Base-by-base conservation (phyloP, 1,140 invertebrate species). In the Drosophila pachea region DNA sequence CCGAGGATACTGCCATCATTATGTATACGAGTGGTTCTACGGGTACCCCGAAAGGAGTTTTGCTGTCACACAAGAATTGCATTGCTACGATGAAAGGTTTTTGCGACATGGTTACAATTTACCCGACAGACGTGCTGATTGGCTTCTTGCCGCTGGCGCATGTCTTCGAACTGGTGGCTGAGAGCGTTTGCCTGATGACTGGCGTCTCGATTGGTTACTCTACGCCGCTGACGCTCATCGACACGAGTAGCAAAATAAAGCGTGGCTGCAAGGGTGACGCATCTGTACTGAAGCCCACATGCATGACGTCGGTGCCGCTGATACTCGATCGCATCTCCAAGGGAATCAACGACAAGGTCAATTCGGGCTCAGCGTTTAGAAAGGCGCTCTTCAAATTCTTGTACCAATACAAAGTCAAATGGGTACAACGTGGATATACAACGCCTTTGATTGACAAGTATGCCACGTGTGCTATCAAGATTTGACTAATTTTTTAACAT, bases 1-100 rank as follows among this genome's bases (percentile, higher is more conserved):
- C 92, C 2, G 91, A 93, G 6, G 97, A 99, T 79, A 94, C 93
- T 11, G 97, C 97, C 14, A 97, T 98, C 75, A 95, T 98, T 43
- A 98, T 98, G 97, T 99, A 98, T 91, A 98, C 97, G 0, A 97
- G 95, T 73, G 97, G 97, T 2, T 97, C 96, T 0, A 98, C 97
- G 0, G 97, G 97, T 33, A 93, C 95, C 59, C 97, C 97, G 0
- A 97, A 98, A 90, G 95, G 95, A 32, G 95, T 96, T 2, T 84
- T 96, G 29, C 87, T 96, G n/a, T 94, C 96, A 0, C 98, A 99
- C 89, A 93, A 92, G 72, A 99, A 99, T 90, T 94, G 99, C 77
- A 93, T 99, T 68, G 92, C 94, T 35, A 96, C 96, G 4, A 93
- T 98, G 79, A 95, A 96, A 79, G 94, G 96, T 5, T 99, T 97